These are phyloP conservation scores for Tyrannus savana DNA, from an alignment of 2,113 vertebrate species.

Conservation along the genomic window DNA sequence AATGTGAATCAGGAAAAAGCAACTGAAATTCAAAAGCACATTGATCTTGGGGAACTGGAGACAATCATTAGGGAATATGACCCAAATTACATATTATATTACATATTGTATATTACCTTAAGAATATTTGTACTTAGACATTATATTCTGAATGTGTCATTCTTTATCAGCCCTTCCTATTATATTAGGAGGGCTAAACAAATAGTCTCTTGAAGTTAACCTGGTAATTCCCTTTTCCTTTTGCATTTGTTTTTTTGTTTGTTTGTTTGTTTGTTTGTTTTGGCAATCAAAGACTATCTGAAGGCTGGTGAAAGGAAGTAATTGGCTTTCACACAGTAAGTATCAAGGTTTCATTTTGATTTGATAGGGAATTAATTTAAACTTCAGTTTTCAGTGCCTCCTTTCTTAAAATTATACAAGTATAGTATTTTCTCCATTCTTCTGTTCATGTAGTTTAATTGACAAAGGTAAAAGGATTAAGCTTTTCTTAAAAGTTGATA, in stretches of 20 bases:
- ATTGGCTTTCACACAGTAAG: not conserved
- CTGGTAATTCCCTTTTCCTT: not conserved
- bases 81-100: not conserved
- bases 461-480: not conserved
- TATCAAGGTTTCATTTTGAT: not conserved
- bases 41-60: not conserved
- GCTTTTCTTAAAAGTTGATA: not conserved
- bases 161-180: not conserved
- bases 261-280: not conserved
- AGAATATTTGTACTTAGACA: not conserved
- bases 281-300: not conserved
- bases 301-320: conserved; percentile 4
- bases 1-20: conserved; percentile 21
- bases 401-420: not conserved
- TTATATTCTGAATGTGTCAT: not conserved
- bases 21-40: not conserved
- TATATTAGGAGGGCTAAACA: not conserved
- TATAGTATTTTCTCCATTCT: not conserved
- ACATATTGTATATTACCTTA: not conserved
- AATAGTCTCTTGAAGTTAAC: not conserved
- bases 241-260: not conserved
- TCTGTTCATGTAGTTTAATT: not conserved
- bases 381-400: not conserved
- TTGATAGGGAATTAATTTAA: not conserved
- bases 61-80: not conserved